Evolutionary conservation across 2,888 invertebrate genomes (phyloP).

Genomic region (Troides aeacus): DNA sequence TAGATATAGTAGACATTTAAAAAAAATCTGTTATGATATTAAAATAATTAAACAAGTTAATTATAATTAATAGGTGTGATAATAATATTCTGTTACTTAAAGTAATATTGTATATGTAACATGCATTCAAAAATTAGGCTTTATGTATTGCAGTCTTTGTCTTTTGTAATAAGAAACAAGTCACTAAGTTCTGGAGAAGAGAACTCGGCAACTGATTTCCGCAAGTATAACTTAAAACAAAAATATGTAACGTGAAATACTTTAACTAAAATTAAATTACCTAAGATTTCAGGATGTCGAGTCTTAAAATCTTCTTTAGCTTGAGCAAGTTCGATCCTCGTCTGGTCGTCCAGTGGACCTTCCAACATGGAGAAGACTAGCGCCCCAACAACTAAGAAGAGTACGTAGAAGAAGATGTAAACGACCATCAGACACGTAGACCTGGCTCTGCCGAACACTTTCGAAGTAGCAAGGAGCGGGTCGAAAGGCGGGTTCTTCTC

Average conservation of each 20-base stretch:
- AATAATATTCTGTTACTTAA: too few relatives aligned
- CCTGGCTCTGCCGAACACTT: conserved; percentile 75
- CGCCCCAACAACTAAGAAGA: conserved; percentile 84
- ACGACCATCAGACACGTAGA: conserved; percentile 76
- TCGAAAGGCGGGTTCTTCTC: conserved; percentile 71
- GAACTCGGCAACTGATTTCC: too few relatives aligned
- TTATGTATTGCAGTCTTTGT: too few relatives aligned
- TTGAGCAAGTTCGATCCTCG: conserved; percentile 71
- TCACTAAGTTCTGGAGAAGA: too few relatives aligned
- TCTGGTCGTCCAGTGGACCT: conserved; percentile 80
- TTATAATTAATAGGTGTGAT: too few relatives aligned
- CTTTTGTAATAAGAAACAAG: too few relatives aligned
- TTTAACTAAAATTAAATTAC: conserved; percentile 53
- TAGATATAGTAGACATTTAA: too few relatives aligned
- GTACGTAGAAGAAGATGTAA: conserved; percentile 80
- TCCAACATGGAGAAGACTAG: conserved; percentile 84
- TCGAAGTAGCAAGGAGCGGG: conserved; percentile 63
- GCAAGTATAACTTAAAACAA: background rate
- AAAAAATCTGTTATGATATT: too few relatives aligned
- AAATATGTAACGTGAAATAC: background rate
- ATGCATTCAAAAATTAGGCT: too few relatives aligned
- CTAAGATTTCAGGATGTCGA: conserved; percentile 81
- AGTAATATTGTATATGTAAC: too few relatives aligned
- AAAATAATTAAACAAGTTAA: too few relatives aligned
- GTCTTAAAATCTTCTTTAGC: conserved; percentile 78